A percentile compares a stretch with the other conserved stretches of the same genome.
Evolutionary conservation across 2,797 vertebrate genomes (phyloP).

Genomic region (Liasis olivaceus): DNA sequence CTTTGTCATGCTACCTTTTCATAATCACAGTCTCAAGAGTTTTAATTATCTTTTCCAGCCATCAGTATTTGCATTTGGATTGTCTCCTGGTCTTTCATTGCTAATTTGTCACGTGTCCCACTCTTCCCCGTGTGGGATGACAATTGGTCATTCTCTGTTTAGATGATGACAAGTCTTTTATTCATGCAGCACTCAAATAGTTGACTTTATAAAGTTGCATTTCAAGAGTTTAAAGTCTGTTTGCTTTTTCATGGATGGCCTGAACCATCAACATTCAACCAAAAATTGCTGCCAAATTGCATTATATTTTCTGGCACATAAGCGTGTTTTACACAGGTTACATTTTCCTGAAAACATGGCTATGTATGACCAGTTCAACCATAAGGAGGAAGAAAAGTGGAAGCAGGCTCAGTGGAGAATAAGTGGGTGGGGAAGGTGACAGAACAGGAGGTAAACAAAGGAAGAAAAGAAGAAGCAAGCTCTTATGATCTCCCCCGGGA

Average conservation of each 20-base stretch:
- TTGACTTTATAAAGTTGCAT: slow-evolving; percentile 63
- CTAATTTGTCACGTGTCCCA: slow-evolving; percentile 73
- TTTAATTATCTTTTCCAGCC: slow-evolving; percentile 86
- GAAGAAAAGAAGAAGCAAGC: neutral
- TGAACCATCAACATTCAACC: slow-evolving; percentile 30
- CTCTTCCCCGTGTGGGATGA: slow-evolving; percentile 68
- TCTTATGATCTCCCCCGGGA: neutral
- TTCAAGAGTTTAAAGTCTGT: slow-evolving; percentile 62
- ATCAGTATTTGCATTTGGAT: slow-evolving; percentile 79
- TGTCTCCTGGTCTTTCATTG: slow-evolving; percentile 77
- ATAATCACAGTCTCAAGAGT: slow-evolving; percentile 82
- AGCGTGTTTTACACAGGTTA: neutral
- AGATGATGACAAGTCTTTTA: slow-evolving; percentile 76
- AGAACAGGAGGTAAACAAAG: neutral
- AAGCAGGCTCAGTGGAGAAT: neutral
- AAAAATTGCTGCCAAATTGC: slow-evolving; percentile 15
- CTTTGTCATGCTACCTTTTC: slow-evolving; percentile 75
- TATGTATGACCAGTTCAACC: neutral
- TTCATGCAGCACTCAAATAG: slow-evolving; percentile 41
- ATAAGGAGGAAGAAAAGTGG: neutral
- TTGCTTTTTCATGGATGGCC: slow-evolving; percentile 37
- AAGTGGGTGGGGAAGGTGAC: neutral
- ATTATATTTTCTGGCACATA: slow-evolving; percentile 16
- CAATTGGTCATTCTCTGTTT: slow-evolving; percentile 84
- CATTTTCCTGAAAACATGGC: slow-evolving; percentile 24